Percentiles rank a stretch among this genome's conserved stretches.
phyloP scores from a whole-genome alignment of 2,113 vertebrate species.

The Mesitornis unicolor region DNA sequence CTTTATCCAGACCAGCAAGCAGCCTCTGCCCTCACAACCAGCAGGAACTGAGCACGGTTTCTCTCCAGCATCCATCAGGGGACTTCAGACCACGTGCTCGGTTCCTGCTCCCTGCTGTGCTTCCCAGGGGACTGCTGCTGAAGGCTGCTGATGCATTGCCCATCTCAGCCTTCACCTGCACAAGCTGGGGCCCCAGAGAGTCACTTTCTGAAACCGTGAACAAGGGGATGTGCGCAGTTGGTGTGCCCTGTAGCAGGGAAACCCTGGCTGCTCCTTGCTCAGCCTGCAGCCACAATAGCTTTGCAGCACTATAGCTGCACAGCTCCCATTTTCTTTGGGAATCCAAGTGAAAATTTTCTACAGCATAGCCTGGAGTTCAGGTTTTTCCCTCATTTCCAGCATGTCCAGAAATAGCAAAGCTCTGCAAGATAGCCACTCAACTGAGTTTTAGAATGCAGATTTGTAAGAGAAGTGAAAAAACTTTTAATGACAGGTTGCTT shows the following conservation, averaged over 20 bases:
- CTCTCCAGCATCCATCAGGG: not conserved
- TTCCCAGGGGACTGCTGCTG: not conserved
- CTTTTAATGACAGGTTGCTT: not conserved
- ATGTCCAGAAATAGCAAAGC: not conserved
- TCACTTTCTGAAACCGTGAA: rapidly evolving
- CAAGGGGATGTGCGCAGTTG: rapidly evolving
- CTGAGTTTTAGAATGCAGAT: not conserved
- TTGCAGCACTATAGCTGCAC: not conserved
- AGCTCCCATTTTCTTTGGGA: not conserved
- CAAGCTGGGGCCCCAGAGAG: not conserved
- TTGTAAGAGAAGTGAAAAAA: not conserved
- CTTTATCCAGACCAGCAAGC: not conserved
- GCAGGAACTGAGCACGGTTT: rapidly evolving
- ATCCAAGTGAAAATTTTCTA: not conserved
- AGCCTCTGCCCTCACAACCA: not conserved
- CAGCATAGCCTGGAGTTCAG: not conserved
- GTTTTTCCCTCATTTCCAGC: not conserved
- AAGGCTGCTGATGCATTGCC: not conserved
- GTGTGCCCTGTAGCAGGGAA: not conserved
- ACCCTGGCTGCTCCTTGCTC: rapidly evolving
- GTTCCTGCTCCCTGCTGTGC: not conserved
- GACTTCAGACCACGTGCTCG: not conserved
- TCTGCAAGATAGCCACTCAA: not conserved
- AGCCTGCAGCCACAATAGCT: rapidly evolving
- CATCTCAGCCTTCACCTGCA: rapidly evolving